Conservation (phyloP, 2,113 vertebrate species). For the Falcunculus frontatus region DNA sequence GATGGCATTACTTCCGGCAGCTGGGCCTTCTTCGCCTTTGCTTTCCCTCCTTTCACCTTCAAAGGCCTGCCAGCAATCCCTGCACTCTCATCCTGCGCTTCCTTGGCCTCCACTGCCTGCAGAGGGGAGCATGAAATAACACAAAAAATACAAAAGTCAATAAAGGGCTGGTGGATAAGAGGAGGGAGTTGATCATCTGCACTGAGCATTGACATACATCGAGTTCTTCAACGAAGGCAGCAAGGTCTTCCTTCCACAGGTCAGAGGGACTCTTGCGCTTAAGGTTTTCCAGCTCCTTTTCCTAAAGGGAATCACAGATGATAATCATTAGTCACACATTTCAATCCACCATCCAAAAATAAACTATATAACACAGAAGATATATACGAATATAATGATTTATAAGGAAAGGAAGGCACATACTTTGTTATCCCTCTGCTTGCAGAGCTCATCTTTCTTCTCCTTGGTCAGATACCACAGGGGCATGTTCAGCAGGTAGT, state of each 20-base stretch:
- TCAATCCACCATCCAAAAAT: background rate
- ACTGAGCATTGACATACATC: conserved; percentile 66
- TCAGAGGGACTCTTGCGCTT: conserved; percentile 81
- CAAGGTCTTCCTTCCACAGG: conserved; percentile 91
- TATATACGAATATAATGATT: background rate
- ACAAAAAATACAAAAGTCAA: background rate
- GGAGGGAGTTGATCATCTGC: background rate
- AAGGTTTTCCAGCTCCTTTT: conserved; percentile 81
- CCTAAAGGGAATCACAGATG: conserved; percentile 49
- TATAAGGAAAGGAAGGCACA: background rate
- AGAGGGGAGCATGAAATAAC: background rate
- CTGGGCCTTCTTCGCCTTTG: conserved; percentile 76
- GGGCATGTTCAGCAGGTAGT: conserved; percentile 95
- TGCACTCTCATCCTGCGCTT: conserved; percentile 69
- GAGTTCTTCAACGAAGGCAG: conserved; percentile 86
- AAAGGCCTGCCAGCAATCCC: conserved; percentile 41
- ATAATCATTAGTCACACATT: background rate
- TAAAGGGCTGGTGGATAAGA: background rate
- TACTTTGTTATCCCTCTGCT: conserved; percentile 87
- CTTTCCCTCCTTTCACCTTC: conserved; percentile 79
- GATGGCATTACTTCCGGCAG: conserved; percentile 85
- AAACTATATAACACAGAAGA: background rate
- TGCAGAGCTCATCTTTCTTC: conserved; percentile 96
- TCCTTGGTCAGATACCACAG: conserved; percentile 96
- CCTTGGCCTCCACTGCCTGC: conserved; percentile 80